phyloP scores from a whole-genome alignment of 2,888 invertebrate species.

The Ptilodon capucinus region DNA sequence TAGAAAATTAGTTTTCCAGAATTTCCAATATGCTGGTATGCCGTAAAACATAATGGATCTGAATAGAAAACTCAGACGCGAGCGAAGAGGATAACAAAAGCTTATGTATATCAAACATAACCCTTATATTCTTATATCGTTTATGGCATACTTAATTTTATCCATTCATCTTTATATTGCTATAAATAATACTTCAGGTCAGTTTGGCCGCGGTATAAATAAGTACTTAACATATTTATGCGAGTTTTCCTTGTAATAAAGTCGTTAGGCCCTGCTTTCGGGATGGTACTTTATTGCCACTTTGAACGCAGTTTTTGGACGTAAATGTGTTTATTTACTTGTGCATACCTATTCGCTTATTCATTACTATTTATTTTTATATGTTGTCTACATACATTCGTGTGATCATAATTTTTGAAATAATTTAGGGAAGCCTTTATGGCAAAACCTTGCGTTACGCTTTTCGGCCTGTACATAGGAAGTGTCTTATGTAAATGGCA shows the following conservation, averaged over 20 bases:
- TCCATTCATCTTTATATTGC: neutral
- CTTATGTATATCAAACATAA: neutral
- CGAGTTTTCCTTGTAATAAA: slow-evolving; percentile 16
- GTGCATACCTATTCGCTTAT: neutral
- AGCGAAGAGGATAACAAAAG: neutral
- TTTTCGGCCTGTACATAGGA: too few relatives aligned
- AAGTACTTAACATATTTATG: slow-evolving; percentile 6
- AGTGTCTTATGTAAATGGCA: too few relatives aligned
- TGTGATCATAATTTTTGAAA: neutral
- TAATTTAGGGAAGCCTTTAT: too few relatives aligned
- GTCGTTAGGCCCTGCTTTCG: slow-evolving; percentile 8
- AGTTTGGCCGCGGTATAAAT: slow-evolving; percentile 3
- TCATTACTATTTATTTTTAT: slow-evolving; percentile 3
- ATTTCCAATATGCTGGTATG: neutral
- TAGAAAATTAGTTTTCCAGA: neutral
- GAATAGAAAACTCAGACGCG: neutral
- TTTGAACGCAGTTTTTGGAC: neutral
- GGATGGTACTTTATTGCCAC: neutral
- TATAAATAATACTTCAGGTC: neutral
- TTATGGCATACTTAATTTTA: neutral
- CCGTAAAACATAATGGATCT: neutral
- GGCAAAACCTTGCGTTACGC: too few relatives aligned
- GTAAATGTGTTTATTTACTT: neutral
- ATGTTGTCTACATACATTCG: neutral
- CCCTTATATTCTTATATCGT: neutral